Conservation (phyloP, 1,140 invertebrate species). For the Colletes gigas region DNA sequence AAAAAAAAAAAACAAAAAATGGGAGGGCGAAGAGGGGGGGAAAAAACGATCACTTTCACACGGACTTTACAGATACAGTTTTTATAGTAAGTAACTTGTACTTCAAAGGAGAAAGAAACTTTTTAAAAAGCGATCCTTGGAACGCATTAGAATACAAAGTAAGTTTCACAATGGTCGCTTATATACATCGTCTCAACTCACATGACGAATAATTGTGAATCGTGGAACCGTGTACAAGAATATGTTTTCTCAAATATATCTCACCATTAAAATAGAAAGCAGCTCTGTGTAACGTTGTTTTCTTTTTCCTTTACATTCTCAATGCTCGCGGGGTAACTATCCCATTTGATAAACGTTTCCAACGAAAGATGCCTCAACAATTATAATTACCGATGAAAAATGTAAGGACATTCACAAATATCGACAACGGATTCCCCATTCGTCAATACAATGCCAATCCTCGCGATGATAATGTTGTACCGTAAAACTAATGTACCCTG, state of each 20-base stretch:
- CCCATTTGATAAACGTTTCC: conserved; percentile 5
- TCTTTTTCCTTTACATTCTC: background rate
- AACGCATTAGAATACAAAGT: conserved; percentile 29
- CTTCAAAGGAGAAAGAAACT: background rate
- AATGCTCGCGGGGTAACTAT: background rate
- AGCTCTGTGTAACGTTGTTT: conserved; percentile 26
- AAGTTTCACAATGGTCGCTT: conserved; percentile 25
- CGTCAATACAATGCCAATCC: conserved; percentile 17
- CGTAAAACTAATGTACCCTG: conserved; percentile 59
- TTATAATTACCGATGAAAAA: background rate
- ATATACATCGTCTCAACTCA: conserved; percentile 30
- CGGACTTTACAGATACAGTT: conserved; percentile 17
- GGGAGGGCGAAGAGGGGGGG: no score
- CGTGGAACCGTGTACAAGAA: conserved; percentile 52
- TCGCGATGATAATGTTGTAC: background rate
- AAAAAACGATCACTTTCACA: conserved; percentile 35
- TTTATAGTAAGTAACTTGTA: conserved; percentile 12
- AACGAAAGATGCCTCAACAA: conserved; percentile 21
- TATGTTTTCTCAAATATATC: conserved; percentile 53
- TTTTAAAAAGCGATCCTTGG: background rate
- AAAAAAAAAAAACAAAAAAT: no score
- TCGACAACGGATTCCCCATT: conserved; percentile 5
- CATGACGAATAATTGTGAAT: conserved; percentile 34
- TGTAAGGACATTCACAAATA: background rate
- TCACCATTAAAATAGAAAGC: conserved; percentile 51